Conservation (phyloP, 2,113 vertebrate genomes). For the Conger conger region DNA sequence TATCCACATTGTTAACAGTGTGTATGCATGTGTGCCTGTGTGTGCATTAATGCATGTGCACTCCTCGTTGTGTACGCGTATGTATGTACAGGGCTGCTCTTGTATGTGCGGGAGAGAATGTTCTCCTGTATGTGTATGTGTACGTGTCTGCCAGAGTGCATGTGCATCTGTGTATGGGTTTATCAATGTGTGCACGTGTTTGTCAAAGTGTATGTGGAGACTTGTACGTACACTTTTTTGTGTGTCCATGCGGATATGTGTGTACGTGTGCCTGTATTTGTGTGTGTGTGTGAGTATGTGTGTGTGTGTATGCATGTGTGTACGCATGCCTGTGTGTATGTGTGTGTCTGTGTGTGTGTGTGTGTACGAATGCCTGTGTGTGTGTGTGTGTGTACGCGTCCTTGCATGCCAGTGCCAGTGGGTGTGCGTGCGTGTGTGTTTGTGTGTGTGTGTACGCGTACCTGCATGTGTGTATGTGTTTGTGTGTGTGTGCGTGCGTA, state of each 20-base stretch:
- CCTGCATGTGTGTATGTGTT: not conserved
- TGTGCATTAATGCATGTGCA: too few relatives aligned
- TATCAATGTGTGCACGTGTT: not conserved
- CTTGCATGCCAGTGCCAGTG: too few relatives aligned
- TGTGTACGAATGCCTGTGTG: not conserved
- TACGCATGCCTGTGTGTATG: not conserved
- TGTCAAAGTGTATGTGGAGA: too few relatives aligned
- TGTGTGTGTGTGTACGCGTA: not conserved
- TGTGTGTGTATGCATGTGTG: not conserved
- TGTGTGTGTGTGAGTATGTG: not conserved
- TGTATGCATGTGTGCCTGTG: not conserved
- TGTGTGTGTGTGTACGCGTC: not conserved
- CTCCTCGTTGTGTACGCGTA: not conserved
- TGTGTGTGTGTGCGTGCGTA: not conserved
- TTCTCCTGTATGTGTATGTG: not conserved
- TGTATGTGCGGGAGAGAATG: not conserved
- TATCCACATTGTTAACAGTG: not conserved
- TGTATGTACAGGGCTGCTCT: not conserved
- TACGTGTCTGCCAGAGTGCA: not conserved
- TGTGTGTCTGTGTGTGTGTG: not conserved
- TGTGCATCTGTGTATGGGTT: not conserved
- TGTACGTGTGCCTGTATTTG: not conserved
- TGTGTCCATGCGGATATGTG: too few relatives aligned
- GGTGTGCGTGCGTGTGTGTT: not conserved
- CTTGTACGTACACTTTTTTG: too few relatives aligned